Evolutionary conservation across 2,888 invertebrate genomes (phyloP), one percentile per base, ranked within the genome.

Genomic region (Drosophila nr. perissopoda): DNA sequence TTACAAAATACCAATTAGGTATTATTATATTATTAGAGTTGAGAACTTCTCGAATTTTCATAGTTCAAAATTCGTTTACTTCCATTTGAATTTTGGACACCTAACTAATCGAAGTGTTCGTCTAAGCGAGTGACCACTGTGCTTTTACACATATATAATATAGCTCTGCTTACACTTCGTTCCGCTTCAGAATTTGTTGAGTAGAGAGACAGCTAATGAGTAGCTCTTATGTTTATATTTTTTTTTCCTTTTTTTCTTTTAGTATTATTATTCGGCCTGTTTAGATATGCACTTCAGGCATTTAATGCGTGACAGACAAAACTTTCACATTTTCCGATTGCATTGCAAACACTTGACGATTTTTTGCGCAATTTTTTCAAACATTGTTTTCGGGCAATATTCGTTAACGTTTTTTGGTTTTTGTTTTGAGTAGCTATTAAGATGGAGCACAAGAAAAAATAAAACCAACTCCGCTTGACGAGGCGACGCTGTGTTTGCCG

Each of bases 401-500:
- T 49, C 18, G 33, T 52, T 25, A 46, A 25, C 16, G 27, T 34
- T 18, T 38, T 56, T 21, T 21, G 13, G 4, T 16, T 46, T 21
- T 54, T 64, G 46, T 46, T 29, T 54, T 64, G 25, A 46, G 46
- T 16, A 46, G 46, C 46, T 25, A 25, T 16, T 46, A 46, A 25
- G 46, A 46, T 2, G n/a, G n/a, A 11, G 49, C 46, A 16, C 25
- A 6, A 13, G n/a, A 48, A 57, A 51, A 21, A 57, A 40, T 38
- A 18, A 49, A 38, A 56, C 27, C 21, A 42, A 42, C 25, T 25
- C 46, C 13, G 4, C 46, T 46, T 16, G 11, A 40, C 29, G 25
- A 18, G 27, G 51, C 31, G 48, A 34, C 48, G 59, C 29, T 51
- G 64, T 81, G 81, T 74, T 72, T 78, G 82, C 88, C 80, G 72